These are phyloP conservation scores for Selene dorsalis DNA, from an alignment of 2,797 vertebrate species.

Conservation along the genomic window DNA sequence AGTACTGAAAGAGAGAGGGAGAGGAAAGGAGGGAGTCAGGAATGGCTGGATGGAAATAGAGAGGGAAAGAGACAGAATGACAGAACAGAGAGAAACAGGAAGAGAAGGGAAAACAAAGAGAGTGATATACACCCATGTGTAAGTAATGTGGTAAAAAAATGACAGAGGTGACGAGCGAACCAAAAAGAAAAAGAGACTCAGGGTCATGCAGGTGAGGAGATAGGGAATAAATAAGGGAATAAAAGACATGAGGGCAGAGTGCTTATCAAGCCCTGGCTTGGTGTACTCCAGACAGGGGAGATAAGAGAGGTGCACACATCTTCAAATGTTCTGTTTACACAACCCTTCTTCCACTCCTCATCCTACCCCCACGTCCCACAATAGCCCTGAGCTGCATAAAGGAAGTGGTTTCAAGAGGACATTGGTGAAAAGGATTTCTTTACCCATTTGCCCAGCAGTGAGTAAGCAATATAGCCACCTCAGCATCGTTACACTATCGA, in stretches of 20 bases:
- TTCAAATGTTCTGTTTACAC: conserved; percentile 70
- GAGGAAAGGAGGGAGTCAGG: conserved; percentile 23
- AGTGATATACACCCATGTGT: conserved; percentile 20
- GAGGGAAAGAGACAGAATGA: background rate
- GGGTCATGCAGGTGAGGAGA: conserved; percentile 67
- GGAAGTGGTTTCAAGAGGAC: conserved; percentile 47
- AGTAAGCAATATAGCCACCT: conserved; percentile 7
- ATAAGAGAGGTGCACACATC: conserved; percentile 65
- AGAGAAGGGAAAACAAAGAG: conserved; percentile 5
- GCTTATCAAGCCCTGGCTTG: conserved; percentile 65
- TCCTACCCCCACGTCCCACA: conserved; percentile 45
- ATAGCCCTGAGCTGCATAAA: conserved; percentile 39
- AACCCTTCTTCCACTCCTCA: conserved; percentile 37
- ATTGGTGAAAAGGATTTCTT: conserved; percentile 11
- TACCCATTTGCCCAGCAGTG: conserved; percentile 8
- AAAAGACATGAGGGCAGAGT: conserved; percentile 69
- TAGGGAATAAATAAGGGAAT: conserved; percentile 56
- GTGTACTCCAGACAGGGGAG: conserved; percentile 64
- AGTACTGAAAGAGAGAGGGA: conserved; percentile 44
- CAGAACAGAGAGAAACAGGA: conserved; percentile 14
- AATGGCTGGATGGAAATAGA: conserved; percentile 30
- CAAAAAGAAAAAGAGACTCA: conserved; percentile 17
- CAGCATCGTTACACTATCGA: conserved; percentile 9
- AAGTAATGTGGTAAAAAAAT: conserved; percentile 32
- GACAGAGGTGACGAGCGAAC: conserved; percentile 35